Evolutionary conservation across 2,888 invertebrate genomes (phyloP), one percentile per base, ranked within the genome.

Genomic region (Eristalis tenax): DNA sequence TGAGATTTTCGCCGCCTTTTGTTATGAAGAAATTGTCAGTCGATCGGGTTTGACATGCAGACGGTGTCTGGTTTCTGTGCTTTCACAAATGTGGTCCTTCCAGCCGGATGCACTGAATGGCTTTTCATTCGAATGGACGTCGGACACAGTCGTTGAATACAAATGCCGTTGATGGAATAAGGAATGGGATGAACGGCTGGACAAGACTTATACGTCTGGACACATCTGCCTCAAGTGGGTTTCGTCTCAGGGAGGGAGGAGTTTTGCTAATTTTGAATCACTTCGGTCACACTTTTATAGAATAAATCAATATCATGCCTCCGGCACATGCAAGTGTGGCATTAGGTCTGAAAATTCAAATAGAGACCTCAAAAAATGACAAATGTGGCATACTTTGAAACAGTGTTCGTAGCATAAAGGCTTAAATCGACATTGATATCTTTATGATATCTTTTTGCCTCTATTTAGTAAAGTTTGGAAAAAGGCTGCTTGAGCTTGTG

Each of bases 1-100:
- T 59, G 59, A 26, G 26, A 59, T n/a, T 50, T n/a, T 8, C 50
- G 2, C 2, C 50, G 50, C 6, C 50, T 50, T 50, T 50, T 50
- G 50, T 50, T 15, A 15, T 4, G 43, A 43, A 32, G 32, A 32
- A 32, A 15, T 15, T 43, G 43, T 1, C n/a, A 5, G 43, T 43
- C n/a, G 43, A 40, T 40, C 4, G 11, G 1, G 15, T 15, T 40
- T 13, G 40, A 40, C 4, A 18, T 8, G 18, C n/a, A 18, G 50
- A 18, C 18, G 50, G 50, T 32, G 18, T 50, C 50, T 50, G 1
- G 18, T 18, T 50, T n/a, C 50, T 8, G 50, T 43, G 43, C 43
- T 13, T 35, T 64, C 64, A n/a, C 43, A 13, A 26, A 68, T 28
- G 18, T 68, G 68, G 50, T 68, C 68, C 68, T 68, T 68, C 50